Base-by-base conservation (phyloP, 2,797 vertebrate species). In the Remorina albescens region DNA sequence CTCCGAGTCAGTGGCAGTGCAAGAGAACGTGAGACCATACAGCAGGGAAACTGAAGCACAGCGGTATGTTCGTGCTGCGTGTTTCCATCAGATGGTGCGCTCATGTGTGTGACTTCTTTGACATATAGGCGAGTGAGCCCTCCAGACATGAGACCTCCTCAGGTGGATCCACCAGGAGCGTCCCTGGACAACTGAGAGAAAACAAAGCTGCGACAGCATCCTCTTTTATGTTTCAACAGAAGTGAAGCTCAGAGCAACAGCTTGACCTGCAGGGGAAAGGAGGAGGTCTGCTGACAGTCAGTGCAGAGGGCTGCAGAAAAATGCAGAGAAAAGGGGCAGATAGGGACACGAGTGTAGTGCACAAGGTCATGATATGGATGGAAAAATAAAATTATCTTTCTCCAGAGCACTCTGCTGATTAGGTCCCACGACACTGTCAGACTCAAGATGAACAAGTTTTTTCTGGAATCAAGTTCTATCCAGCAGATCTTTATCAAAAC, bases 181-280 rank as follows among this genome's bases (percentile, higher is more conserved):
- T 84, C 57, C 41, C 71, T 10, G 11, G 8, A 32, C 57, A 64
- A 65, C 47, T 44, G 82, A 82, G 53, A 62, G 51, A 81, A 89
- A 88, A 83, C 84, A 89, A 88, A 89, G 86, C 85, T 92, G 88
- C 81, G 72, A 85, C 57, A 89, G 82, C 84, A 87, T 74, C 32
- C n/a, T 30, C 39, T 69, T 42, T 64, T 61, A 51, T 76, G 44
- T 72, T 84, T 85, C 51, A 46, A 41, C 58, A 71, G 61, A 69
- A n/a, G 2, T 76, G 58, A 74, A 53, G 21, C 32, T 69, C 30
- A 3, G 56, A 74, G 16, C 18, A 65, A 42, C 46, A 73, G 25
- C 15, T 28, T 13, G 46, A 34, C 19, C 71, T 50, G 60, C 42
- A 39, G 67, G 59, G 59, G 56, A 34, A 53, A 74, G 36, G 34